Evolutionary conservation across 2,113 vertebrate genomes (phyloP).

Genomic region (Eptesicus fuscus): DNA sequence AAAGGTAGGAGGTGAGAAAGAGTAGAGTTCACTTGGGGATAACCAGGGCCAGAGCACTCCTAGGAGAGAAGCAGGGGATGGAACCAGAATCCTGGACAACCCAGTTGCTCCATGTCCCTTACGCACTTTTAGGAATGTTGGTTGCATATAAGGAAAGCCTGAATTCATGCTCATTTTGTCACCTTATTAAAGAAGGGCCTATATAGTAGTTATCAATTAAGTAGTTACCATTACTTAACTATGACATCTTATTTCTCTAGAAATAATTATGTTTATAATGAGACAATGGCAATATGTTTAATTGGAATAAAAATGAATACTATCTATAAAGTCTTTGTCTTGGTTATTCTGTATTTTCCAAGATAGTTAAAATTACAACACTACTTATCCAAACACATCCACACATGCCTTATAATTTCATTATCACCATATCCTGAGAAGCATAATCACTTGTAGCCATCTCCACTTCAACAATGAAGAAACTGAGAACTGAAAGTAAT

Average conservation of each 20-base stretch:
- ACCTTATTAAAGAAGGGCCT: background rate
- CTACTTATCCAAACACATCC: background rate
- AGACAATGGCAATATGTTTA: background rate
- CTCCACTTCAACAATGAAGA: background rate
- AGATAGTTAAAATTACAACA: background rate
- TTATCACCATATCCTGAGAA: background rate
- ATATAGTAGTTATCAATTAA: background rate
- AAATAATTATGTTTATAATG: background rate
- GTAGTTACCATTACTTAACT: background rate
- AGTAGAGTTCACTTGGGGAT: background rate
- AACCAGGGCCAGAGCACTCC: too few species aligned
- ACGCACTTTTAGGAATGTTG: background rate
- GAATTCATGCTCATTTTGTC: background rate
- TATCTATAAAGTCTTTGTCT: background rate
- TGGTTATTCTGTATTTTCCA: background rate
- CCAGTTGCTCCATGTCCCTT: background rate
- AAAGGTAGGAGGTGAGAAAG: background rate
- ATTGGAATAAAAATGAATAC: background rate
- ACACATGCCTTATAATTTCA: background rate
- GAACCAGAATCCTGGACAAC: background rate
- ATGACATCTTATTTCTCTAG: background rate
- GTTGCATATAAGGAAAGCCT: background rate
- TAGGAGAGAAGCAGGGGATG: background rate
- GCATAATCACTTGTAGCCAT: background rate
- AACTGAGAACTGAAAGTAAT: background rate